Base-by-base conservation (phyloP, 2,797 vertebrate genomes). In the Sitta carolinensis region DNA sequence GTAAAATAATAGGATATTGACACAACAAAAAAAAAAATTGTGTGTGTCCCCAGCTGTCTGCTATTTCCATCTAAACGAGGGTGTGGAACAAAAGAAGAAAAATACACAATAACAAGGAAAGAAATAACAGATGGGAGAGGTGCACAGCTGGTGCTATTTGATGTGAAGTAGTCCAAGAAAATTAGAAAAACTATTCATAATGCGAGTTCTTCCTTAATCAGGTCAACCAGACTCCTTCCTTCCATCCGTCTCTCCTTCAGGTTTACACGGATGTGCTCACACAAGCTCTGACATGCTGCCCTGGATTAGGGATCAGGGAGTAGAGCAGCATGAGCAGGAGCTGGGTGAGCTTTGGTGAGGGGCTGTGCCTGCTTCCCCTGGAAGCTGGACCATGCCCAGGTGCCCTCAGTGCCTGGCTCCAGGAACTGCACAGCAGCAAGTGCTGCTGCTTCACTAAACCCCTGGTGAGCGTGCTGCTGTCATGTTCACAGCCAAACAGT, bases 401-500 rank as follows among this genome's bases (percentile, higher is more conserved):
- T 32, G 16, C 18, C 11, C 8, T 13, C 34, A 26, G 5, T 3
- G 2, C 29, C 43, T 1, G 1, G 25, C 3, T 54, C 9, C 57
- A 50, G 48, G 11, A 43, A 10, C 16, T 50, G 23, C 36, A 32
- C 22, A 62, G 32, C 36, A 73, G n/a, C 25, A 42, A 50, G 27
- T 6, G 5, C 57, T 78, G 43, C 47, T 69, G 18, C 43, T 36
- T 69, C 74, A 45, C 52, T 74, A 42, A 40, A 67, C 16, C 43
- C 21, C 9, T 32, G 23, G 43, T 4, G 18, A 76, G 43, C 1
- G 3, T 11, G 5, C 23, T n/a, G 40, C 34, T 32, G 32, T 16
- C 7, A 13, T 1, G 7, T 14, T 29, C 73, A 11, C 0, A 2
- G 25, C 5, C 75, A 38, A 73, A 45, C 34, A 25, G 12, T 23